A percentile compares a stretch with the other conserved stretches of the same genome.
Conservation (phyloP, 2,797 vertebrate genomes). For the Oceanodroma leucorhoa region DNA sequence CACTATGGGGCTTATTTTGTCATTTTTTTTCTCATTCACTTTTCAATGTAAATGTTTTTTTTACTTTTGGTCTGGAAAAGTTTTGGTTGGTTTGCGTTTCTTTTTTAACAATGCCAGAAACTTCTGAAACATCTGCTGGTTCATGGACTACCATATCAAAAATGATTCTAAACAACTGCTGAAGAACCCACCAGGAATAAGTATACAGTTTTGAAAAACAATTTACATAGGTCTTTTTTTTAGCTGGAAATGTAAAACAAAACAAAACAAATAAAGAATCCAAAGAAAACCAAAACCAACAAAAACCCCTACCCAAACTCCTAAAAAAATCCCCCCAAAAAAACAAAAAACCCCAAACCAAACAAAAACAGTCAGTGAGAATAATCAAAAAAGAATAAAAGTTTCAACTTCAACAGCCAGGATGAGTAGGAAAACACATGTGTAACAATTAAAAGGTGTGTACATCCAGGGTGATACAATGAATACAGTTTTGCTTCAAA, state of each 20-base stretch:
- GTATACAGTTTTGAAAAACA: background rate
- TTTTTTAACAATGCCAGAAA: background rate
- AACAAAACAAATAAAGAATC: too few relatives aligned
- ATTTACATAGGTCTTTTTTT: background rate
- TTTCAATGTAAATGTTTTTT: background rate
- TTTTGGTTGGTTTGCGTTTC: background rate
- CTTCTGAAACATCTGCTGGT: background rate
- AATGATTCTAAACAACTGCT: background rate
- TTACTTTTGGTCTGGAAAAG: background rate
- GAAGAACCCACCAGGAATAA: background rate
- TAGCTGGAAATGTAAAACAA: background rate
- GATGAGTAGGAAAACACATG: background rate
- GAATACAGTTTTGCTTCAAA: background rate
- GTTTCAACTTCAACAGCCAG: background rate
- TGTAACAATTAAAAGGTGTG: background rate
- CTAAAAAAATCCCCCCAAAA: background rate
- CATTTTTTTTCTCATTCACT: background rate
- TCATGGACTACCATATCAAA: background rate
- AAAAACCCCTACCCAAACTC: too few relatives aligned
- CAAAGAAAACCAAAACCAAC: background rate
- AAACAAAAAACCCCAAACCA: rapidly evolving
- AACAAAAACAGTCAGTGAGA: background rate
- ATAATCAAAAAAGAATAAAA: background rate
- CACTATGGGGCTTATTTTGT: background rate
- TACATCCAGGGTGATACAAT: background rate